Conservation (phyloP, 2,888 invertebrate genomes). For the Uloborus plumipes region DNA sequence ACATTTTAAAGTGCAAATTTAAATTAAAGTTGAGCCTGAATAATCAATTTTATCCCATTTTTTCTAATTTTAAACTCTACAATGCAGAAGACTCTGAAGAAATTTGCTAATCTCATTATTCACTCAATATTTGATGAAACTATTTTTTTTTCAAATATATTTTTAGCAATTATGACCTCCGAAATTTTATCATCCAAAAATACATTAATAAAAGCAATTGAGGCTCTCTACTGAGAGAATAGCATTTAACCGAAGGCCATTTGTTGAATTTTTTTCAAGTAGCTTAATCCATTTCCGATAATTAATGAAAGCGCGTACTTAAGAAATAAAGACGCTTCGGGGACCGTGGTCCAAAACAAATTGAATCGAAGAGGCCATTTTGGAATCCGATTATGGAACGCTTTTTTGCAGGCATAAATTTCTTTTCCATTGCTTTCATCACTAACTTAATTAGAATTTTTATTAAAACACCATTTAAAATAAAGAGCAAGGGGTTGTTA, state of each 20-base stretch:
- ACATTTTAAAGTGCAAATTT: no score
- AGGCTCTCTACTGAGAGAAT: conserved; percentile 14
- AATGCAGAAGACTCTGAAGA: no score
- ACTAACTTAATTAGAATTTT: no score
- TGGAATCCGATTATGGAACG: conserved; percentile 34
- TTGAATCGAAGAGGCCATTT: conserved; percentile 34
- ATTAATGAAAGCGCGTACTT: conserved; percentile 33
- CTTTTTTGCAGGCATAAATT: conserved; percentile 5
- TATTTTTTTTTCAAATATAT: background rate
- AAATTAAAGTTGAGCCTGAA: no score
- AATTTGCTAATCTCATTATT: no score
- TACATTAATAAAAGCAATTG: conserved; percentile 55
- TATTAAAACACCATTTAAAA: no score
- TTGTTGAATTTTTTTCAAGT: conserved; percentile 13
- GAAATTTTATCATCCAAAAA: conserved; percentile 42
- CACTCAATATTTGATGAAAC: no score
- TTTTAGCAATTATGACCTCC: conserved; percentile 40
- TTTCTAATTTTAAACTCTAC: no score
- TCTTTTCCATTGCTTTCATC: no score
- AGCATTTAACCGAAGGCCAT: conserved; percentile 33
- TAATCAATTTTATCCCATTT: no score
- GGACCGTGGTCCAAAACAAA: conserved; percentile 35
- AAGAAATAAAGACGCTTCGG: conserved; percentile 16
- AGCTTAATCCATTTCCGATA: conserved; percentile 54
- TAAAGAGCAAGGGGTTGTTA: no score